Evolutionary conservation across 1,140 invertebrate genomes (phyloP).

Genomic region (Mizuhopecten yessoensis): DNA sequence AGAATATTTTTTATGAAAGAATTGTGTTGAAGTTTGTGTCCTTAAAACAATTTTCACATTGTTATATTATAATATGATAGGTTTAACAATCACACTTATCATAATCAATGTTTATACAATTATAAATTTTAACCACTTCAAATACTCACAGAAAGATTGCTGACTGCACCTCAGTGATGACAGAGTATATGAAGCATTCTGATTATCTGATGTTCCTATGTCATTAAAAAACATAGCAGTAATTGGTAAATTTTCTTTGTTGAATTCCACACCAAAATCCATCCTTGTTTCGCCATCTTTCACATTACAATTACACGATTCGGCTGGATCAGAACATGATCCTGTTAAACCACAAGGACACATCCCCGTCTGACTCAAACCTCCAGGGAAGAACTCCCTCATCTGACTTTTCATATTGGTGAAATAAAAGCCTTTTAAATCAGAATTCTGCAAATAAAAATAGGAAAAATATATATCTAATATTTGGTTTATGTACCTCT

Average conservation of each 20-base stretch:
- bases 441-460: conserved; percentile 48
- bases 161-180: conserved; percentile 50
- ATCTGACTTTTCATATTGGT: conserved; percentile 15
- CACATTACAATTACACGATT: conserved; percentile 58
- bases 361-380: not conserved
- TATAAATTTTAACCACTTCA: not conserved
- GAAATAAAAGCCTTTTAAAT: conserved; percentile 50
- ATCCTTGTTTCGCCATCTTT: conserved; percentile 55
- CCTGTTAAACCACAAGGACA: conserved; percentile 56
- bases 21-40: too few species aligned
- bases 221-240: conserved; percentile 45
- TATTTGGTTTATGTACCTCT: too few species aligned
- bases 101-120: too few species aligned
- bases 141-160: conserved; percentile 56
- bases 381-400: conserved; percentile 53
- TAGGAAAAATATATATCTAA: not conserved
- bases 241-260: conserved; percentile 56
- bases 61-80: too few species aligned
- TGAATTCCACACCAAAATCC: conserved; percentile 56
- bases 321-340: conserved; percentile 42
- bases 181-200: conserved; percentile 41
- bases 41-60: too few species aligned
- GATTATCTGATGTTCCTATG: not conserved
- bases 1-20: too few species aligned
- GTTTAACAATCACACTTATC: too few species aligned